Percentiles rank a stretch among this genome's conserved stretches.
Conservation (phyloP, 1,140 invertebrate genomes). For the Nymphalis io region DNA sequence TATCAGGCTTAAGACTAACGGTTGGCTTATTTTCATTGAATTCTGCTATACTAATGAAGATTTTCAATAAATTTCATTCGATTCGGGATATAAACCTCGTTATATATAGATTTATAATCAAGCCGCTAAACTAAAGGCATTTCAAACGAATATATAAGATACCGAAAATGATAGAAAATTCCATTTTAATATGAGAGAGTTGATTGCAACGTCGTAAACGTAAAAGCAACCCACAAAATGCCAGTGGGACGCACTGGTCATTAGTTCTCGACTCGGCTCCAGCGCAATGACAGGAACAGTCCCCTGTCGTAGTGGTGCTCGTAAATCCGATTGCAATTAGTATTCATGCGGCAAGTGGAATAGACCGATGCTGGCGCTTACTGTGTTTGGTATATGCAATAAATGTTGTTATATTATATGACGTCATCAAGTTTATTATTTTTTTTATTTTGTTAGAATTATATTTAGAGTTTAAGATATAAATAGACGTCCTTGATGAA, state of each 20-base stretch:
- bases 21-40: too few relatives aligned
- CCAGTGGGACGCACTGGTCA: conserved; percentile 10
- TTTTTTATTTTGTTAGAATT: not conserved
- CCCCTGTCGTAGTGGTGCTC: conserved; percentile 7
- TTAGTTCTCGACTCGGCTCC: conserved; percentile 15
- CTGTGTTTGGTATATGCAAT: conserved; percentile 13
- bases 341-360: conserved; percentile 22
- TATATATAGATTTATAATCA: too few relatives aligned
- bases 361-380: not conserved
- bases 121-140: too few relatives aligned
- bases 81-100: too few relatives aligned
- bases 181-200: too few relatives aligned
- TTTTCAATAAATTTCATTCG: too few relatives aligned
- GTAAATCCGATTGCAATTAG: conserved; percentile 31
- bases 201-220: not conserved
- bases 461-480: not conserved
- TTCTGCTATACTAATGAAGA: too few relatives aligned
- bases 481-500: too few relatives aligned
- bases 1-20: too few relatives aligned
- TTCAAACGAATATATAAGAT: too few relatives aligned
- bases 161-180: too few relatives aligned
- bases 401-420: not conserved
- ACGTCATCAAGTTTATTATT: not conserved
- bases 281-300: conserved; percentile 7
- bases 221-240: conserved; percentile 13